A percentile compares a stretch with the other conserved stretches of the same genome.
Conservation (phyloP, 1,140 invertebrate genomes). For the Anastrepha obliqua region DNA sequence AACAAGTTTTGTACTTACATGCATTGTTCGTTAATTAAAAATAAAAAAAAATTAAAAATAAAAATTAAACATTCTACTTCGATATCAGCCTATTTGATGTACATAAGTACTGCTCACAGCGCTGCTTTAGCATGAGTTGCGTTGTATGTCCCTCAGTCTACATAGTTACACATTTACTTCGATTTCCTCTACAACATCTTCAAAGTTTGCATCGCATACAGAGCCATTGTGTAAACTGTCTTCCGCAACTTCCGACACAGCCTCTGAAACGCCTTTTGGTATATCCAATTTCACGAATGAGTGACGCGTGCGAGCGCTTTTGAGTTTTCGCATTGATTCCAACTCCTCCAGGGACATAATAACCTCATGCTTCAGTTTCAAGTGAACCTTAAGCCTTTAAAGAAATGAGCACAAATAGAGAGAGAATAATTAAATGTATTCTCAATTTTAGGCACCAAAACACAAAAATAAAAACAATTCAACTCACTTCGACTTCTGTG, state of each 20-base stretch:
- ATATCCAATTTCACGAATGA: constrained; percentile 6
- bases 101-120: too few species aligned
- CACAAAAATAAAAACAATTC: background rate
- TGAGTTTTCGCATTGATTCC: constrained; percentile 63
- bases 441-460: background rate
- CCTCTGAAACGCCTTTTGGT: background rate
- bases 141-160: too few species aligned
- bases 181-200: background rate
- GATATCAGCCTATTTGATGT: too few species aligned
- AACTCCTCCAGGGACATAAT: constrained; percentile 57
- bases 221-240: background rate
- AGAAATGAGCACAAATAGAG: background rate
- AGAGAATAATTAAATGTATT: background rate
- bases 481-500: constrained; percentile 63
- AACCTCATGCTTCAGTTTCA: constrained; percentile 60
- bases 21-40: too few species aligned
- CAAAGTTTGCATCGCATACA: background rate
- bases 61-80: too few species aligned
- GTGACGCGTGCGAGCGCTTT: constrained; percentile 39
- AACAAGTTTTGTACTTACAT: too few species aligned
- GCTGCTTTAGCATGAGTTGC: too few species aligned
- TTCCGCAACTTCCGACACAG: background rate
- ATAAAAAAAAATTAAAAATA: too few species aligned
- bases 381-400: constrained; percentile 61
- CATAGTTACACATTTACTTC: too few species aligned